A percentile compares a stretch with the other conserved stretches of the same genome.
Evolutionary conservation across 2,888 invertebrate species (phyloP).

Genomic region (Apamea monoglypha): DNA sequence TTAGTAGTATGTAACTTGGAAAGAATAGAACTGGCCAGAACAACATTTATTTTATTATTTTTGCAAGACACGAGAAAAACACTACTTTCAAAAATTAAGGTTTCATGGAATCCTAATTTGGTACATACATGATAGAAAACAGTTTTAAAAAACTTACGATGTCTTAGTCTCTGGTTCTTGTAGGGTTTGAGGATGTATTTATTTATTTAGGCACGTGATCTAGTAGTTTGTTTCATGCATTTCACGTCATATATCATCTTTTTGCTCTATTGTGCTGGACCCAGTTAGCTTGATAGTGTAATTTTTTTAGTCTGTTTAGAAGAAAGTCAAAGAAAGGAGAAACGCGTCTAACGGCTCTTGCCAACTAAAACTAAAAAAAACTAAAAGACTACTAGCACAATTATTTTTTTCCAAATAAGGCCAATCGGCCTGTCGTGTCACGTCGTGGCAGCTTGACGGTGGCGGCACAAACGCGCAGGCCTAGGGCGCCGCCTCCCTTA

Average conservation of each 20-base stretch:
- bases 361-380: too few relatives aligned
- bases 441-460: too few relatives aligned
- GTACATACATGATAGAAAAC: background rate
- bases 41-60: background rate
- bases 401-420: too few relatives aligned
- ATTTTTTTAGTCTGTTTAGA: too few relatives aligned
- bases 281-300: background rate
- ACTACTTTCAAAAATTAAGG: too few relatives aligned
- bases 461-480: too few relatives aligned
- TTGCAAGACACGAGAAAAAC: background rate
- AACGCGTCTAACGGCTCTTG: too few relatives aligned
- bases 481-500: too few relatives aligned
- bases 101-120: background rate
- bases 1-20: constrained; percentile 16
- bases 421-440: too few relatives aligned
- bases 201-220: background rate
- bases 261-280: background rate
- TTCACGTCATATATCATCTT: background rate
- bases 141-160: background rate
- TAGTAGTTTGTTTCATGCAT: background rate
- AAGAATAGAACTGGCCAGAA: background rate
- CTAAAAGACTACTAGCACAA: too few relatives aligned
- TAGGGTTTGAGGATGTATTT: background rate
- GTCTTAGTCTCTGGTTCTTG: background rate
- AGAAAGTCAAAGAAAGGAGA: too few relatives aligned